phyloP scores from a whole-genome alignment of 2,888 invertebrate genomes.

The Chirona hameri region DNA sequence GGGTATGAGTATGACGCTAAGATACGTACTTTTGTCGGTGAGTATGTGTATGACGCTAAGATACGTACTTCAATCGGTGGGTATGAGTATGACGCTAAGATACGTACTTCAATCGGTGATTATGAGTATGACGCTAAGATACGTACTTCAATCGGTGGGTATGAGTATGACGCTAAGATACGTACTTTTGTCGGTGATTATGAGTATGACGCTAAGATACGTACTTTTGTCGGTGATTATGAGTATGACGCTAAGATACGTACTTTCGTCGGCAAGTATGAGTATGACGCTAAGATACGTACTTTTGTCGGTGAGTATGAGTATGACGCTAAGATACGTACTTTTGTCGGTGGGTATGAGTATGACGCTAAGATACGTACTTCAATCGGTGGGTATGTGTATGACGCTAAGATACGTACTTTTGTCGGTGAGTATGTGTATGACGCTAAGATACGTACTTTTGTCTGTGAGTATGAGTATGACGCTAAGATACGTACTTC shows the following conservation, averaged over 20 bases:
- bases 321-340: constrained; percentile 74
- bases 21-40: neutral
- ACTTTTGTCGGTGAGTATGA: constrained; percentile 84
- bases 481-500: constrained; percentile 58
- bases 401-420: constrained; percentile 68
- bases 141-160: constrained; percentile 71
- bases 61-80: constrained; percentile 69
- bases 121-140: neutral
- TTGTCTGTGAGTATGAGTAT: constrained; percentile 95
- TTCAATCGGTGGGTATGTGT: constrained; percentile 88
- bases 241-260: constrained; percentile 82
- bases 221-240: constrained; percentile 79
- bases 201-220: neutral
- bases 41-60: neutral
- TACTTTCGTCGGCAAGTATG: neutral
- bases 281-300: neutral
- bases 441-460: constrained; percentile 32
- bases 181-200: neutral
- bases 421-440: neutral
- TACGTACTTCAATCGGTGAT: neutral
- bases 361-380: constrained; percentile 29
- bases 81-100: constrained; percentile 91
- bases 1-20: constrained; percentile 90
- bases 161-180: constrained; percentile 92
- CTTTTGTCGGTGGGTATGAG: neutral